phyloP scores from a whole-genome alignment of 2,797 vertebrate species.

The Loriculus beryllinus region DNA sequence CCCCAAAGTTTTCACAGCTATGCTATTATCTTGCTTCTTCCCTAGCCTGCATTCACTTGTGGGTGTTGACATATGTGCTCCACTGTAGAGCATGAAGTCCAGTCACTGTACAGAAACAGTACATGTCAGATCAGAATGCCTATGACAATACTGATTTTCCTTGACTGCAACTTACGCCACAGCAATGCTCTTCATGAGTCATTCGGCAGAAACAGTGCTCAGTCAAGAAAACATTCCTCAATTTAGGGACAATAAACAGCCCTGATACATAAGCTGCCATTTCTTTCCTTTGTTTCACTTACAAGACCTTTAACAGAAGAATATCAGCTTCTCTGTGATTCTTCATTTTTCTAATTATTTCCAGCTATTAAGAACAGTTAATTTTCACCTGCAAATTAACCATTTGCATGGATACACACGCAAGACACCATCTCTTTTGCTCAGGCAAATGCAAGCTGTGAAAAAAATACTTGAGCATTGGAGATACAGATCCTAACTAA shows the following conservation, averaged over 20 bases:
- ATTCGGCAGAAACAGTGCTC: background rate
- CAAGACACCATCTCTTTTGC: background rate
- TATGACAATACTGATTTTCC: background rate
- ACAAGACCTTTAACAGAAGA: background rate
- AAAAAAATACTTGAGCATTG: background rate
- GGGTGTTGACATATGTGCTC: background rate
- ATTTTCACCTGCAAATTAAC: conserved; percentile 6
- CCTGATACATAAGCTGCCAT: background rate
- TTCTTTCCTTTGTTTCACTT: background rate
- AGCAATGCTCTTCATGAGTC: conserved; percentile 9
- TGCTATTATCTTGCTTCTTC: background rate
- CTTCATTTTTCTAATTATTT: conserved; percentile 7
- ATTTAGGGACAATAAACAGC: conserved; percentile 17
- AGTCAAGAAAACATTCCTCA: conserved; percentile 27
- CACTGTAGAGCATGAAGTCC: background rate
- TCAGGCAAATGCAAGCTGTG: background rate
- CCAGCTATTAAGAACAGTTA: background rate
- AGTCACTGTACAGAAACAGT: background rate
- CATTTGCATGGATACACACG: background rate
- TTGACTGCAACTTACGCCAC: conserved; percentile 3
- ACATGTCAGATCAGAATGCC: conserved; percentile 15
- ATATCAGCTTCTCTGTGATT: background rate
- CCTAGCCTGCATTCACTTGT: background rate
- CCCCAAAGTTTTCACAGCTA: background rate
- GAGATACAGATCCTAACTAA: background rate